phyloP scores from a whole-genome alignment of 2,888 invertebrate species.

The Halictus quadricinctus region DNA sequence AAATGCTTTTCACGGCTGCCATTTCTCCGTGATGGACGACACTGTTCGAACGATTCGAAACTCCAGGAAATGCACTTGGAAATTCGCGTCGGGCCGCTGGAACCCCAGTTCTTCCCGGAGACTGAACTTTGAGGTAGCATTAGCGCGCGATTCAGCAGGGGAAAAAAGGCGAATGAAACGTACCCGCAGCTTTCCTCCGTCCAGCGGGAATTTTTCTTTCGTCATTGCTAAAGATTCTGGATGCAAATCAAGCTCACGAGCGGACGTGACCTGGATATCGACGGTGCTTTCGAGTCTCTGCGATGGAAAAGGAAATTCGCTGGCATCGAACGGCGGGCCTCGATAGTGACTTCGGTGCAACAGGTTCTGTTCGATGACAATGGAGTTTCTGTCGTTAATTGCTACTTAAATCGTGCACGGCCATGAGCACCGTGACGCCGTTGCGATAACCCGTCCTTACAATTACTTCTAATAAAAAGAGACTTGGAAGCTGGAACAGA shows the following conservation, averaged over 20 bases:
- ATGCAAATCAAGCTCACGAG: constrained; percentile 56
- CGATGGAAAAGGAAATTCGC: constrained; percentile 15
- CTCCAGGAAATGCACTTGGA: constrained; percentile 29
- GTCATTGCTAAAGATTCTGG: constrained; percentile 16
- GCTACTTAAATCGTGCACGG: background rate
- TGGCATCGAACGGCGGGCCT: constrained; percentile 18
- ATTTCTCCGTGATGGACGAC: background rate
- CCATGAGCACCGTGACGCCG: background rate
- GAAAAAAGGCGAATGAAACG: constrained; percentile 6
- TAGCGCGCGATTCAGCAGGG: constrained; percentile 25
- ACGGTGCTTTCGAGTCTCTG: constrained; percentile 13
- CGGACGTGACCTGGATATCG: constrained; percentile 54
- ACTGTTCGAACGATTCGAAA: constrained; percentile 8
- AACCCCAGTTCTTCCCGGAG: constrained; percentile 5
- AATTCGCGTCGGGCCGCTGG: constrained; percentile 1
- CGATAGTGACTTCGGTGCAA: constrained; percentile 55
- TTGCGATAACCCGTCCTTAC: background rate
- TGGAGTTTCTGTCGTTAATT: constrained; percentile 7
- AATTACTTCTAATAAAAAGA: background rate
- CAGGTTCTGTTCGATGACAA: constrained; percentile 58
- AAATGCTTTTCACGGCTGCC: background rate
- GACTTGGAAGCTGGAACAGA: background rate
- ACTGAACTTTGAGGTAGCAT: constrained; percentile 28
- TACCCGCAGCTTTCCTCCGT: constrained; percentile 10
- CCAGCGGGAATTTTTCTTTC: constrained; percentile 23